phyloP scores from a whole-genome alignment of 2,113 vertebrate genomes.

The Xenopus tropicalis region DNA sequence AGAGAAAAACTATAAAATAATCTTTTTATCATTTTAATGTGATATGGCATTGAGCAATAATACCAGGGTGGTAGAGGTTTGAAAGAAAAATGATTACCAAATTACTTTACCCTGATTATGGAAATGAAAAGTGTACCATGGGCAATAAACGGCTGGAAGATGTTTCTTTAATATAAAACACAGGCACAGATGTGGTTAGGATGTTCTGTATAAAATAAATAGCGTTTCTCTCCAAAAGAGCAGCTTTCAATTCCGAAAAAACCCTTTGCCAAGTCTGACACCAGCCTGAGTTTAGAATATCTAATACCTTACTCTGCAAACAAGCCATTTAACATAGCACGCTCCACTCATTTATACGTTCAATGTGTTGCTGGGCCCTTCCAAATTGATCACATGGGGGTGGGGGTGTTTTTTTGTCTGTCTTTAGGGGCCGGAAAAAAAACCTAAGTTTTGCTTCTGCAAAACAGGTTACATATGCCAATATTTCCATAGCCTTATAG shows the following conservation, averaged over 20 bases:
- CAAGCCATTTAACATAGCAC: background rate
- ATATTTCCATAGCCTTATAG: background rate
- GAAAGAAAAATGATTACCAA: slow-evolving; percentile 6
- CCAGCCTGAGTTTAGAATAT: background rate
- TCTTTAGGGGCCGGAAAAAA: background rate
- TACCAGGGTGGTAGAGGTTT: background rate
- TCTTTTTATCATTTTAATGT: background rate
- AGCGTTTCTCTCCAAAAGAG: background rate
- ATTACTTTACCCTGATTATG: slow-evolving; percentile 5
- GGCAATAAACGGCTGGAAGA: slow-evolving; percentile 5
- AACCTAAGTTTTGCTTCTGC: background rate
- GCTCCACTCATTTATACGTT: background rate
- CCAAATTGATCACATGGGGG: background rate
- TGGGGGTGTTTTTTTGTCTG: background rate
- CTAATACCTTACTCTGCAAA: background rate
- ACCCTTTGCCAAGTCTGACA: background rate
- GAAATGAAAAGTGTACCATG: background rate
- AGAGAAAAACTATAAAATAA: too few relatives aligned
- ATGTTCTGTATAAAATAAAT: slow-evolving; percentile 8
- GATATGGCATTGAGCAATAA: background rate
- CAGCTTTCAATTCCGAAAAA: slow-evolving; percentile 1
- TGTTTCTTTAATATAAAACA: slow-evolving; percentile 21
- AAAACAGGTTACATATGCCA: background rate
- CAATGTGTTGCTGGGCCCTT: background rate
- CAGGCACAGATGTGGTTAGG: slow-evolving; percentile 1